A percentile compares a stretch with the other conserved stretches of the same genome.
Conservation (phyloP, 2,797 vertebrate species). For the Catharus ustulatus region DNA sequence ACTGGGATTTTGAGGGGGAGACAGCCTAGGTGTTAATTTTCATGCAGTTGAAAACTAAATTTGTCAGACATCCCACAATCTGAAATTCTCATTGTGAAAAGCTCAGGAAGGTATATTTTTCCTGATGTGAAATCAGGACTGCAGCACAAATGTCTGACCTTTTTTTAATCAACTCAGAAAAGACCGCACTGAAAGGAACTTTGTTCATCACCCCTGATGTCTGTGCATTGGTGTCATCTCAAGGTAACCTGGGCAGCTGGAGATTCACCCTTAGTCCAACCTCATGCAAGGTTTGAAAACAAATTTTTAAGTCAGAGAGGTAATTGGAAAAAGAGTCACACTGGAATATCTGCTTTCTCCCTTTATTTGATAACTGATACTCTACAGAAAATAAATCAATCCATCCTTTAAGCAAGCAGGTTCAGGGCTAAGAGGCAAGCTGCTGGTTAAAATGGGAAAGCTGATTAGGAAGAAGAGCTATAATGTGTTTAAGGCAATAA, state of each 20-base stretch:
- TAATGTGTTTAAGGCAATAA: not conserved
- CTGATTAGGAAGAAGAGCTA: not conserved
- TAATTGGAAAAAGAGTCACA: not conserved
- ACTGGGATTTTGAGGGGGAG: not conserved
- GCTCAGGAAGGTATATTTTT: not conserved
- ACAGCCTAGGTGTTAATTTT: not conserved
- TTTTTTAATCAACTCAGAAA: not conserved
- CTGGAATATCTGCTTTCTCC: not conserved
- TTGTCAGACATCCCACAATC: not conserved
- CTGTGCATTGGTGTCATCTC: not conserved
- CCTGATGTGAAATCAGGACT: not conserved
- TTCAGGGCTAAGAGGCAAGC: not conserved
- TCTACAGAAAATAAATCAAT: slow-evolving; percentile 4
- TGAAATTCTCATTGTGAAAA: not conserved
- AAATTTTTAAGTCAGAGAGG: not conserved
- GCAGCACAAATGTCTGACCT: not conserved
- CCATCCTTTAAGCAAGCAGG: not conserved
- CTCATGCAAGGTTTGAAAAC: not conserved
- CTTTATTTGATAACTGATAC: not conserved
- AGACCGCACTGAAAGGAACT: not conserved
- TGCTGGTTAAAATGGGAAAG: not conserved
- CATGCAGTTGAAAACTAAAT: not conserved
- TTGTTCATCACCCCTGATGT: not conserved
- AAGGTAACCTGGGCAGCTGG: not conserved
- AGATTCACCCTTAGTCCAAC: not conserved